Base-by-base conservation (phyloP, 2,797 vertebrate species). In the Liasis olivaceus region DNA sequence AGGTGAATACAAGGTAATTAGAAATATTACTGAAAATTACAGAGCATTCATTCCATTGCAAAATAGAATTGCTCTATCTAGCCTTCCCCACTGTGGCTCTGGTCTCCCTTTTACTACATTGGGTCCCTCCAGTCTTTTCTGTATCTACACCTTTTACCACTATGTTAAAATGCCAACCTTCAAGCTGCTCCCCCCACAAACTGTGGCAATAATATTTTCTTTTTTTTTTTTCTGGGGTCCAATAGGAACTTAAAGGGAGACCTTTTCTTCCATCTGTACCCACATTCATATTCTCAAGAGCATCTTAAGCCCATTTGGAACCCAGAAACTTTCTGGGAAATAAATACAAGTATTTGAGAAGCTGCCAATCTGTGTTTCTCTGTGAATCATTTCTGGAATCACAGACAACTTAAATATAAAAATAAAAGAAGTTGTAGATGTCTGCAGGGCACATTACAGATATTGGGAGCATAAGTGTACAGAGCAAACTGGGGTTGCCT, bases 1-100 rank as follows among this genome's bases (percentile, higher is more conserved):
- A 0, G 85, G 85, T 0, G 96, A 97, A 54, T 94, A 97, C 84
- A 97, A 98, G 97, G 98, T 98, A 98, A 98, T 8, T 59, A 89
- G 15, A 59, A 2, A 0, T 54, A 15, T 89, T 94, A 90, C 90
- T 63, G n/a, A 85, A 24, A 94, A 94, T 87, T 93, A 28, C 13
- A 47, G 42, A 36, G 28, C 88, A 14, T 51, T 85, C 64, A 90
- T 88, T 84, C 62, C 22, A 62, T 63, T 54, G 12, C 92, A 11
- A 86, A 62, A 4, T 12, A 4, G 89, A 90, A 12, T 47, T 47
- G 36, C 8, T 81, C 72, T 81, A 5, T 47, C 20, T 36, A 47
- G 20, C 3, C 1, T 81, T 81, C 72, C 20, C 20, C 20, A 42
- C 36, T 47, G 4, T 47, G 47, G 36, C 31, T 77, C 17, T 77